These are phyloP conservation scores for Melolontha melolontha DNA, from an alignment of 2,888 invertebrate genomes.

Conservation along the genomic window DNA sequence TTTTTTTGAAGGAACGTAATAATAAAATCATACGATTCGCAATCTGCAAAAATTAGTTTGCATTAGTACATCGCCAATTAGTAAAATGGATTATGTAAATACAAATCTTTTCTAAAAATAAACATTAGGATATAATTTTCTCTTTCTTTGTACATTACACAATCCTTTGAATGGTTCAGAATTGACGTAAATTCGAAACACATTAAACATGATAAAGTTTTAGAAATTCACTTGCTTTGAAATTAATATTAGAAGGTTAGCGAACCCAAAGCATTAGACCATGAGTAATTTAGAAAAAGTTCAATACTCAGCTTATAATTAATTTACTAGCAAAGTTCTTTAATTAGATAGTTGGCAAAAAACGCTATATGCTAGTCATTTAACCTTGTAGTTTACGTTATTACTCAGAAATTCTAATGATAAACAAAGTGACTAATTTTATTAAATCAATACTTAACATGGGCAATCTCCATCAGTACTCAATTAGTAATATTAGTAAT, in stretches of 20 bases:
- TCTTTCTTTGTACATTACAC: no score
- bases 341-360: conserved; percentile 13
- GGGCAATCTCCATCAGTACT: no score
- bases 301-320: conserved; percentile 18
- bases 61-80: background rate
- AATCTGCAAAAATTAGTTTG: conserved; percentile 1
- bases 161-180: no score
- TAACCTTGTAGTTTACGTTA: background rate
- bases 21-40: background rate
- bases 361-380: background rate
- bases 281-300: conserved; percentile 4
- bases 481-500: no score
- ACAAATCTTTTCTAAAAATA: conserved; percentile 1
- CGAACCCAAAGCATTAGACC: conserved; percentile 14
- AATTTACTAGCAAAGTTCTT: conserved; percentile 7
- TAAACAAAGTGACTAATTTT: no score
- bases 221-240: background rate
- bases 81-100: no score
- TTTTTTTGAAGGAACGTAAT: background rate
- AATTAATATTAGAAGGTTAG: conserved; percentile 20
- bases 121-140: background rate
- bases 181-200: conserved; percentile 1
- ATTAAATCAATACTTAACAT: no score
- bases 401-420: no score
- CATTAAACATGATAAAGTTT: no score